Base-by-base conservation (phyloP, 1,140 invertebrate species). In the Nebria ingens region DNA sequence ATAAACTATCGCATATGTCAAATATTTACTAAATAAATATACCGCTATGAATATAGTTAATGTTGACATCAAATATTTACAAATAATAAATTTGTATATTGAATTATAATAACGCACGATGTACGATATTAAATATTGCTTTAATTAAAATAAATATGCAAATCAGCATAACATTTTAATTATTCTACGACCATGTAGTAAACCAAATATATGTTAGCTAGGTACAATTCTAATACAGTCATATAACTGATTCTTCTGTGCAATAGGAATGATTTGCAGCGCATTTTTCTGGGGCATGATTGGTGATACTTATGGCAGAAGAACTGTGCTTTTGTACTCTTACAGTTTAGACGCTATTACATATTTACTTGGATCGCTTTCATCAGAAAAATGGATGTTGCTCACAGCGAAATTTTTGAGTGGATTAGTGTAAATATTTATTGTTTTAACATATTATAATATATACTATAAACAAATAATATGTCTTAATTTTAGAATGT, bases 261-360 rank as follows among this genome's bases (percentile, higher is more conserved):
- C n/a, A 9, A n/a, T 34, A 81, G 88, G 88, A 52, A 91, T 91
- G 87, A 82, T 89, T 60, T 73, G 79, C 0, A 88, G 86, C 23
- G 86, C 85, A 0, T 79, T 87, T 64, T 62, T 89, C 19, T 91
- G 88, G 87, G 88, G 88, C 1, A 86, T 83, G 56, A 62, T 89
- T 3, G 85, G 86, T 0, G 89, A 91, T 64, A 80, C 80, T 0
- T 72, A 81, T 40, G 89, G 89, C 1, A 74, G 88, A 9, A 76
- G 77, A 51, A 74, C 77, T 23, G 77, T 89, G 42, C 73, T 91
- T 21, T 71, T 87, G 21, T 81, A 77, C 58, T 86, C 86, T 1
- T 84, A 84, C 61, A 65, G 86, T 21, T 67, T 80, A 0, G 80
- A 87, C 58, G 81, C 80, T 1, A 59, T 89, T 6, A 79, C 83